A percentile compares a stretch with the other conserved stretches of the same genome.
Conservation (phyloP, 2,888 invertebrate species). For the Spicauda simplicius region DNA sequence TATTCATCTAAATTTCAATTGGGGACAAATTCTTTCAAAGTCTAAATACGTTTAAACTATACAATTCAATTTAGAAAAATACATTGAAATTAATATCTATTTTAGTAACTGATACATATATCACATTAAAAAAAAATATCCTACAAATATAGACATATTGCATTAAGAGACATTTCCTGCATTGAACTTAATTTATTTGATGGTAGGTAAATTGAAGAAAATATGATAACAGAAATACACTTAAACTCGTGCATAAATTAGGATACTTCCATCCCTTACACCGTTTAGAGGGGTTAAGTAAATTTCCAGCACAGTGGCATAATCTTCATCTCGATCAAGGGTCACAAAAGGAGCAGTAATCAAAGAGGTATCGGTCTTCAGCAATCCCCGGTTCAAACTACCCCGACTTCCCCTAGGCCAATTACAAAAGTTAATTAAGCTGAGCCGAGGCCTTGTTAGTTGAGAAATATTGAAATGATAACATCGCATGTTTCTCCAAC, state of each 20-base stretch:
- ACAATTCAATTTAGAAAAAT: no score
- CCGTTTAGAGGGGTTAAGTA: constrained; percentile 16
- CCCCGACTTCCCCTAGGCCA: constrained; percentile 49
- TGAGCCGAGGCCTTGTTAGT: constrained; percentile 57
- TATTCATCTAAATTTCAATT: no score
- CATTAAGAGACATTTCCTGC: no score
- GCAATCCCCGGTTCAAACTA: constrained; percentile 36
- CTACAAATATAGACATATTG: no score
- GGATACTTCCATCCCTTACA: constrained; percentile 7
- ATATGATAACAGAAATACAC: background rate
- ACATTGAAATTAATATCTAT: no score
- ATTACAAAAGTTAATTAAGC: constrained; percentile 63
- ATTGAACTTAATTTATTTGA: no score
- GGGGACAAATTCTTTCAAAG: no score
- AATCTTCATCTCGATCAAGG: constrained; percentile 35
- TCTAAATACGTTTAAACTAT: no score
- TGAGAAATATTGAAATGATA: constrained; percentile 56
- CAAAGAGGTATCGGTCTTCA: constrained; percentile 36
- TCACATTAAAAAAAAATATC: no score
- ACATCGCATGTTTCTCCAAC: constrained; percentile 49
- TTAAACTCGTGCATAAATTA: constrained; percentile 8
- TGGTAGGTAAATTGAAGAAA: background rate
- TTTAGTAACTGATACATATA: no score
- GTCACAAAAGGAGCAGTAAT: constrained; percentile 34
- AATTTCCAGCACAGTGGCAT: constrained; percentile 19